These are phyloP conservation scores for Gadus macrocephalus DNA, from an alignment of 2,113 vertebrate genomes.

Conservation along the genomic window DNA sequence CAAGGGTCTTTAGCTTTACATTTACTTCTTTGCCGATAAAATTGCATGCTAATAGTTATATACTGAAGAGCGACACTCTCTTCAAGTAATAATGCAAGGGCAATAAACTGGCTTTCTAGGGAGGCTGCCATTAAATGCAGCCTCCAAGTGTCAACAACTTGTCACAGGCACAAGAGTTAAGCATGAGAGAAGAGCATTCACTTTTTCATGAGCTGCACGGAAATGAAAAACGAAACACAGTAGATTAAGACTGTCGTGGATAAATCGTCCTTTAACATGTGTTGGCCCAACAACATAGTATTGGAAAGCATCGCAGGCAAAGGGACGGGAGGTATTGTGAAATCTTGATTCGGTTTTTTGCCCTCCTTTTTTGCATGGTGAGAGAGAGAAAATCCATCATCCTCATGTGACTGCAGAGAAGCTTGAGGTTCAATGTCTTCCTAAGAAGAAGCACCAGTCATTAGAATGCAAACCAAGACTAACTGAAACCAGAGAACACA, in stretches of 20 bases:
- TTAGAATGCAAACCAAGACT: too few relatives aligned
- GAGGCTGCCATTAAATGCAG: too few relatives aligned
- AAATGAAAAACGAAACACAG: neutral
- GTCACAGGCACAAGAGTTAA: constrained; percentile 46
- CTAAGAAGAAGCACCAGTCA: too few relatives aligned
- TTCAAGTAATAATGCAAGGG: constrained; percentile 46
- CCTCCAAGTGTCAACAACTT: constrained; percentile 47
- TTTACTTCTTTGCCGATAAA: too few relatives aligned
- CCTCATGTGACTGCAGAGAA: neutral
- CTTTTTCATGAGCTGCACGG: constrained; percentile 56
- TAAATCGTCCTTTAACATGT: constrained; percentile 23
- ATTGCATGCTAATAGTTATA: neutral
- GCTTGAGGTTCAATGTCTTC: neutral
- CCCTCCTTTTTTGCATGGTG: too few relatives aligned
- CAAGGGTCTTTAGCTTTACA: too few relatives aligned
- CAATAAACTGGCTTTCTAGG: constrained; percentile 33
- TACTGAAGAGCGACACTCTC: constrained; percentile 28
- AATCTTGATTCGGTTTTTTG: constrained; percentile 1
- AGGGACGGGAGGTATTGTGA: neutral
- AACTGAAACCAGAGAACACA: too few relatives aligned
- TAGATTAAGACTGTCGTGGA: neutral
- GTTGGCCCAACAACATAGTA: neutral
- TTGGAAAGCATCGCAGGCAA: neutral
- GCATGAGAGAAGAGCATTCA: constrained; percentile 46
- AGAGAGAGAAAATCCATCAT: neutral